phyloP scores from a whole-genome alignment of 2,888 invertebrate genomes.

The Cerastis rubricosa region DNA sequence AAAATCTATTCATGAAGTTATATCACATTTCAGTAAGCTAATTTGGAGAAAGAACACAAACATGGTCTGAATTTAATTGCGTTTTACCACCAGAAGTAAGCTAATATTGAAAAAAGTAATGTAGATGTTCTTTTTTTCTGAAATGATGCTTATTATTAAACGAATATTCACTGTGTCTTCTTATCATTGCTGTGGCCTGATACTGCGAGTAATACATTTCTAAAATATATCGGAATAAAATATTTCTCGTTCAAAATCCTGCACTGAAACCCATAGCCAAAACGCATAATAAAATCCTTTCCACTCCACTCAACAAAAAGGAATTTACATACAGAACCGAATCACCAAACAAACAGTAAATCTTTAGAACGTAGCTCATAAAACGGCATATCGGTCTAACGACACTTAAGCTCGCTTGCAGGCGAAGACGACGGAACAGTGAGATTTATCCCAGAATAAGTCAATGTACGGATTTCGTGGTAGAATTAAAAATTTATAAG shows the following conservation, averaged over 20 bases:
- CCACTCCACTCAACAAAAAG: conserved; percentile 36
- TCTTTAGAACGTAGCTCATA: conserved; percentile 58
- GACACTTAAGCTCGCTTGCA: conserved; percentile 45
- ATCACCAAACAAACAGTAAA: conserved; percentile 54
- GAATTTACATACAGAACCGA: conserved; percentile 52
- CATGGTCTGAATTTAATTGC: too few species aligned
- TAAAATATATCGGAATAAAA: background rate
- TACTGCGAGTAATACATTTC: background rate
- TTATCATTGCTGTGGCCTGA: background rate
- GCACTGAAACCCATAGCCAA: conserved; percentile 1
- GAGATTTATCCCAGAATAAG: conserved; percentile 19
- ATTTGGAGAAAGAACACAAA: too few species aligned
- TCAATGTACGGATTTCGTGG: background rate
- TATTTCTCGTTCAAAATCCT: background rate
- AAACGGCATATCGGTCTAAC: conserved; percentile 57
- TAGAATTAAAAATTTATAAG: conserved; percentile 1
- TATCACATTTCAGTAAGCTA: too few species aligned
- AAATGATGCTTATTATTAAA: too few species aligned
- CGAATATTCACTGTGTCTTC: background rate
- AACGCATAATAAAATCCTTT: conserved; percentile 34
- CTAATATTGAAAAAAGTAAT: too few species aligned
- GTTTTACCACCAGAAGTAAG: background rate
- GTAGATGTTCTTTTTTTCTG: too few species aligned
- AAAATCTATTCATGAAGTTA: too few species aligned
- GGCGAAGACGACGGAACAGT: conserved; percentile 10